Conservation (phyloP, 2,113 vertebrate species). For the Verasper variegatus region DNA sequence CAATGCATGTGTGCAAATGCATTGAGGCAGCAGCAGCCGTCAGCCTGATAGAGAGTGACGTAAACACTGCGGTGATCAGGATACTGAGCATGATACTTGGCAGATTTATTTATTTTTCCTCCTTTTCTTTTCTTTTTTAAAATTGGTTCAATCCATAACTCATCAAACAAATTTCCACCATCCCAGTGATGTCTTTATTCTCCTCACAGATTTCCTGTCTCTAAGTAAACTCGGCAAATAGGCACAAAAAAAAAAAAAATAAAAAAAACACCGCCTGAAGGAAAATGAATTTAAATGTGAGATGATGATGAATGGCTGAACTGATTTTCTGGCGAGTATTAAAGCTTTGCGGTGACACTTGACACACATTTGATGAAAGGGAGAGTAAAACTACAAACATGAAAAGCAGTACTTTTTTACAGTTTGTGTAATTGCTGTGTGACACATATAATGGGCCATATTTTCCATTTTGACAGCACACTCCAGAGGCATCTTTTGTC, state of each 20-base stretch:
- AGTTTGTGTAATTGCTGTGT: slow-evolving; percentile 74
- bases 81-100: slow-evolving; percentile 64
- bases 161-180: slow-evolving; percentile 77
- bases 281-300: slow-evolving; percentile 80
- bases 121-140: slow-evolving; percentile 40
- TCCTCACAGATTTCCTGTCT: slow-evolving; percentile 64
- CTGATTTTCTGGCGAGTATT: slow-evolving; percentile 78
- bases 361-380: slow-evolving; percentile 81
- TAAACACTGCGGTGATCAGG: slow-evolving; percentile 57
- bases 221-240: slow-evolving; percentile 65
- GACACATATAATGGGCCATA: slow-evolving; percentile 74
- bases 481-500: slow-evolving; percentile 74
- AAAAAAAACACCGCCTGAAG: slow-evolving; percentile 72
- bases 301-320: slow-evolving; percentile 80
- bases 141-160: slow-evolving; percentile 72
- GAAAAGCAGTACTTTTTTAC: slow-evolving; percentile 68
- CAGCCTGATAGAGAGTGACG: slow-evolving; percentile 68
- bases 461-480: slow-evolving; percentile 76
- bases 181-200: slow-evolving; percentile 73
- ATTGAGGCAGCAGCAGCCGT: slow-evolving; percentile 38
- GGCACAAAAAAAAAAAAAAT: slow-evolving; percentile 38
- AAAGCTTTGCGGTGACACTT: slow-evolving; percentile 80
- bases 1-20: slow-evolving; percentile 41
- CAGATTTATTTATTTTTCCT: slow-evolving; percentile 52
- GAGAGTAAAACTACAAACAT: slow-evolving; percentile 61